Conservation (phyloP, 1,140 invertebrate species). For the Polypedilum vanderplanki region DNA sequence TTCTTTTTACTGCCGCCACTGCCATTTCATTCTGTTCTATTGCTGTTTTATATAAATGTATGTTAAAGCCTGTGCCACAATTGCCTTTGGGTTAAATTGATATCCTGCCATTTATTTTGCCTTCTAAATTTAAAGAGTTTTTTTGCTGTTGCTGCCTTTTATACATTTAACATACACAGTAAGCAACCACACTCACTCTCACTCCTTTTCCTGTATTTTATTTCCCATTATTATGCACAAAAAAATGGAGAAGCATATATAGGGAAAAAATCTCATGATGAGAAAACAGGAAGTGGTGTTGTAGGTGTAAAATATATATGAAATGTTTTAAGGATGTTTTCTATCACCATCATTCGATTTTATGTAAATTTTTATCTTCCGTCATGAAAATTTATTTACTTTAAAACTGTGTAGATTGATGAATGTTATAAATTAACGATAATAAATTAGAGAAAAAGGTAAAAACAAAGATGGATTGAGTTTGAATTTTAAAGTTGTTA, state of each 20-base stretch:
- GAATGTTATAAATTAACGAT: not conserved
- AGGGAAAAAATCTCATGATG: not conserved
- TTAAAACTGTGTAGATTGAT: not conserved
- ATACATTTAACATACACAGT: too few species aligned
- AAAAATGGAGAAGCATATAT: not conserved
- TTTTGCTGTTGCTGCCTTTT: too few species aligned
- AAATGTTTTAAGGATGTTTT: not conserved
- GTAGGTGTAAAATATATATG: not conserved
- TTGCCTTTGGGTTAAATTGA: conserved; percentile 18
- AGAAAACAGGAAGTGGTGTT: not conserved
- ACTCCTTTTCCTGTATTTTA: conserved; percentile 2
- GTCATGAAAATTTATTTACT: not conserved
- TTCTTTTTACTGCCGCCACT: not conserved
- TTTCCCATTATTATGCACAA: not conserved
- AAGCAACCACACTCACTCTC: not conserved
- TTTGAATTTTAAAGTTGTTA: too few species aligned
- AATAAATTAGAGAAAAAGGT: too few species aligned
- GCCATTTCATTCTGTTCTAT: too few species aligned
- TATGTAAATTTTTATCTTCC: not conserved
- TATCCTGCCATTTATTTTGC: conserved; percentile 12
- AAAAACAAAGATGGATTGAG: too few species aligned
- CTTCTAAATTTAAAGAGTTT: conserved; percentile 5
- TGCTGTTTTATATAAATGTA: not conserved
- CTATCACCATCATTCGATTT: conserved; percentile 7
- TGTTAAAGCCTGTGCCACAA: not conserved